Evolutionary conservation across 92 coral and sea anemone genomes (phyloP).

Genomic region (Epizoanthus rinbou): DNA sequence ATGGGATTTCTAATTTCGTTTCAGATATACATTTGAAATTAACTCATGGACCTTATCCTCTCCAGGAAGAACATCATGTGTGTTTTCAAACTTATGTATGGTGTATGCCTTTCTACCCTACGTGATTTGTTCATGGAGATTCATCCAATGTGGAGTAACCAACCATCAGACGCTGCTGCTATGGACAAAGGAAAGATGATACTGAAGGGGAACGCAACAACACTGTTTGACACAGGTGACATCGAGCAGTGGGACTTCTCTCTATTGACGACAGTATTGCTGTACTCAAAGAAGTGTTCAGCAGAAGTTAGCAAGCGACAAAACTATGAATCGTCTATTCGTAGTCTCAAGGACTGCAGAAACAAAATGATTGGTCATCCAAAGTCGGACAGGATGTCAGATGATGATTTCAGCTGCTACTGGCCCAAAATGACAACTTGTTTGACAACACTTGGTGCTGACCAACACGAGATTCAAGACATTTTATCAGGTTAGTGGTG

Average conservation of each 20-base stretch:
- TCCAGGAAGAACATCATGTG: slow-evolving; percentile 67
- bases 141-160: slow-evolving; percentile 79
- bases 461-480: slow-evolving; percentile 55
- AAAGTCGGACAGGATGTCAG: slow-evolving; percentile 59
- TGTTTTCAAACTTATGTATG: slow-evolving; percentile 66
- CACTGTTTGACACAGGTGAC: slow-evolving; percentile 63
- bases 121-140: slow-evolving; percentile 70
- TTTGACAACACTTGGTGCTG: slow-evolving; percentile 69
- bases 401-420: slow-evolving; percentile 56
- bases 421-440: slow-evolving; percentile 56
- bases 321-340: slow-evolving; percentile 60
- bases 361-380: slow-evolving; percentile 78
- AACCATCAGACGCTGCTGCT: slow-evolving; percentile 76
- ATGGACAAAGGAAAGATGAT: slow-evolving; percentile 67
- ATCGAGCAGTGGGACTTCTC: slow-evolving; percentile 86
- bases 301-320: slow-evolving; percentile 51
- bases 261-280: slow-evolving; percentile 74
- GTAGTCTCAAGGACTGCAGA: slow-evolving; percentile 57
- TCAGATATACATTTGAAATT: neutral
- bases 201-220: slow-evolving; percentile 55
- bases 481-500: slow-evolving; percentile 44
- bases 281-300: slow-evolving; percentile 60
- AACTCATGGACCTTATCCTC: neutral
- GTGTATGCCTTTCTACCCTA: slow-evolving; percentile 70
- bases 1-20: neutral